Evolutionary conservation across 2,888 invertebrate genomes (phyloP).

Genomic region (Chorisops tibialis): DNA sequence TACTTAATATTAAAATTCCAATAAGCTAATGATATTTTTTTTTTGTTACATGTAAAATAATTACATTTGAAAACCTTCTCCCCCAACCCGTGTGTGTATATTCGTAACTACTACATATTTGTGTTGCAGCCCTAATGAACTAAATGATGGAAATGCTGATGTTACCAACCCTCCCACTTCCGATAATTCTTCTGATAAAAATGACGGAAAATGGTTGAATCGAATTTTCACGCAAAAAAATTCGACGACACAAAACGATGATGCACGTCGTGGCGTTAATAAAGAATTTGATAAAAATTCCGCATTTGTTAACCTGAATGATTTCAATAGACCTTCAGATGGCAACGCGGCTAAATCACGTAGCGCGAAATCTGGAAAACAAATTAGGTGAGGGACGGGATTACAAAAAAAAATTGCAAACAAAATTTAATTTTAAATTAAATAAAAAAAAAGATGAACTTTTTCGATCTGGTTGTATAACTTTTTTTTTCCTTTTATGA

Average conservation of each 20-base stretch:
- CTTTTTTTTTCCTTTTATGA: too few relatives aligned
- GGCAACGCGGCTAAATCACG: slow-evolving; percentile 47
- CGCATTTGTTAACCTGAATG: slow-evolving; percentile 38
- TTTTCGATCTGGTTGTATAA: too few relatives aligned
- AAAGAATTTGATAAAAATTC: slow-evolving; percentile 48
- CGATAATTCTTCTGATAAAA: slow-evolving; percentile 42
- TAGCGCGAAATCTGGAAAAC: slow-evolving; percentile 49
- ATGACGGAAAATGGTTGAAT: slow-evolving; percentile 50
- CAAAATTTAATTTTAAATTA: not conserved
- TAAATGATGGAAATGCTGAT: slow-evolving; percentile 27
- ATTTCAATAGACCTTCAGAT: slow-evolving; percentile 51
- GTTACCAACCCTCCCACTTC: slow-evolving; percentile 39
- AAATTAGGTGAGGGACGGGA: slow-evolving; percentile 54
- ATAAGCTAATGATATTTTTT: not conserved
- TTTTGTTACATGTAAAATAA: too few relatives aligned
- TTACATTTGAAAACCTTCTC: not conserved
- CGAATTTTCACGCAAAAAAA: slow-evolving; percentile 47
- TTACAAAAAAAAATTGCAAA: not conserved
- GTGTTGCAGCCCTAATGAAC: slow-evolving; percentile 33
- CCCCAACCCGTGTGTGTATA: not conserved
- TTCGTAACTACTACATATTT: slow-evolving; percentile 32
- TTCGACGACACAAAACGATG: slow-evolving; percentile 31
- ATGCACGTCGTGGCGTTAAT: slow-evolving; percentile 35
- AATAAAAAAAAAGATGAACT: not conserved
- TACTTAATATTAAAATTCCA: not conserved